Evolutionary conservation across 1,140 invertebrate species (phyloP), one percentile per base, ranked within the genome.

Genomic region (Diorhabda sublineata): DNA sequence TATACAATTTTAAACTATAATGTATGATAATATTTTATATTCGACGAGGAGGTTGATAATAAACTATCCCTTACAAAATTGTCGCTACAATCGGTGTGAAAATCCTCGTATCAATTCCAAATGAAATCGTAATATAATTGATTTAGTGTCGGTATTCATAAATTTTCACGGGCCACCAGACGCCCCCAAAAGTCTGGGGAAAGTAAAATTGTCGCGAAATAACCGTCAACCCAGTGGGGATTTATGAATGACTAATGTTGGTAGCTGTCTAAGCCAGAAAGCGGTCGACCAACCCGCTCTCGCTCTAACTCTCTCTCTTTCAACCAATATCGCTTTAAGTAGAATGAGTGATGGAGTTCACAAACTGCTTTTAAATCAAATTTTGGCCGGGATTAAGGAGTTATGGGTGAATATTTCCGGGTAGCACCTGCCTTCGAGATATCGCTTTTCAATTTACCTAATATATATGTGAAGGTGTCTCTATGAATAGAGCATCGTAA

Each of bases 321-420:
- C 58, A 42, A 58, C 62, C 69, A 64, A 69, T 73, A 72, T 63
- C 61, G 68, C 70, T 74, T 60, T 70, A 70, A 70, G 70, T 64
- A 69, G 64, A 74, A 74, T 74, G 70, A 72, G 68, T 72, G 68
- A 74, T 74, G 66, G 69, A 73, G 69, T 76, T 76, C 70, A 70
- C 67, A 74, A 73, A 74, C 74, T 71, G 70, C 67, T 69, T 69
- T 67, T 76, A 74, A 76, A 76, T 76, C 74, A 76, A 74, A 76
- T 69, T 71, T 71, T 68, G 71, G 61, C 56, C 65, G 61, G 71
- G 73, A 76, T 74, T 74, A 74, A 71, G 67, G 69, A 71, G 73
- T 74, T 76, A 76, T 74, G 73, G 71, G 74, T 72, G 74, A 76
- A 76, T 76, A 76, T 76, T 74, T 76, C 69, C 74, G 65, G 60